These are phyloP conservation scores for Thera britannica DNA, from an alignment of 2,888 invertebrate genomes.

Conservation along the genomic window DNA sequence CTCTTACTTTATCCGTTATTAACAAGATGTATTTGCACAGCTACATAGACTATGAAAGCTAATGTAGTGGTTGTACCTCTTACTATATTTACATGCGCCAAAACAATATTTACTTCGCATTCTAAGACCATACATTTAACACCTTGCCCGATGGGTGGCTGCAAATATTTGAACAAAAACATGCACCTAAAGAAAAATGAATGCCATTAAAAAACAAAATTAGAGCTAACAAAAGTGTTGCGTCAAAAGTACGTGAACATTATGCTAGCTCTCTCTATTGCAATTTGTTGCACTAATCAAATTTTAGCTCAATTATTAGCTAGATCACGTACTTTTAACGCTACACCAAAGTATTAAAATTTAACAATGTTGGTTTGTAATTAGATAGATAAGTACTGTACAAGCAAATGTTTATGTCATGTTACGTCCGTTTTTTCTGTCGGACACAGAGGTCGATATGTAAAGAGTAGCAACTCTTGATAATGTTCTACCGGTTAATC, in stretches of 20 bases:
- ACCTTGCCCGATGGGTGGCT: conserved; percentile 1
- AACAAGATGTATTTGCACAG: neutral
- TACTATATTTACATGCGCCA: conserved; percentile 30
- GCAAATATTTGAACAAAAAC: conserved; percentile 15
- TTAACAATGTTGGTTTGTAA: no score
- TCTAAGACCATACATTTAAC: neutral
- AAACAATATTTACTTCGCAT: conserved; percentile 32
- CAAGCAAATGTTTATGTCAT: conserved; percentile 7
- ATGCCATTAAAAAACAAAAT: neutral
- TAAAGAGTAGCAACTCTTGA: conserved; percentile 41
- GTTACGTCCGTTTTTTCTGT: conserved; percentile 15
- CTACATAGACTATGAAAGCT: neutral
- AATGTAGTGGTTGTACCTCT: conserved; percentile 15
- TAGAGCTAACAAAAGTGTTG: no score
- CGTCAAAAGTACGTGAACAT: no score
- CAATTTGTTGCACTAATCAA: no score
- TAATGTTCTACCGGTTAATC: conserved; percentile 45
- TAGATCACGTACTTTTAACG: no score
- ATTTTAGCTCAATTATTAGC: no score
- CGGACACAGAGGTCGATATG: conserved; percentile 26
- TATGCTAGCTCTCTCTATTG: no score
- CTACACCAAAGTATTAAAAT: no score
- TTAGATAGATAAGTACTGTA: no score
- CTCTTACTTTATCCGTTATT: neutral
- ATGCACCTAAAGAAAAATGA: neutral